A percentile compares a stretch with the other conserved stretches of the same genome.
phyloP scores from a whole-genome alignment of 2,113 vertebrate species.

The Cettia cetti region DNA sequence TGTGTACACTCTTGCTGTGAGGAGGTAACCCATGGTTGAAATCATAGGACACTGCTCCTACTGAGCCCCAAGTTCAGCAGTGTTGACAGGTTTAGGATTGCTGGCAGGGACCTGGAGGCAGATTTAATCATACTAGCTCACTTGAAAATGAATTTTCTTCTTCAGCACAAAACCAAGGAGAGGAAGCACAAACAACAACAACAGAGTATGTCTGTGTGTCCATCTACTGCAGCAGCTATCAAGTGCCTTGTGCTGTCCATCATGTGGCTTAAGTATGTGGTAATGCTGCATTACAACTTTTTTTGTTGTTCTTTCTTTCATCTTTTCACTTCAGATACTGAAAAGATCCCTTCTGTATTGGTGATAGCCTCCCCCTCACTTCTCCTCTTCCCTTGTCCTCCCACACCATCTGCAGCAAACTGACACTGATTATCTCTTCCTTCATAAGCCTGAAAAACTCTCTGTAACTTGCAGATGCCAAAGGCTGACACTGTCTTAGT shows the following conservation, averaged over 20 bases:
- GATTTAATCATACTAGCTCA: not conserved
- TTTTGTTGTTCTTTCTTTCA: constrained; percentile 8
- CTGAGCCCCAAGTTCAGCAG: not conserved
- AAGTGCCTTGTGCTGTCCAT: not conserved
- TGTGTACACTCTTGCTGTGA: rapidly evolving
- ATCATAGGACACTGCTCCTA: not conserved
- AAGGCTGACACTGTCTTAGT: constrained; percentile 9
- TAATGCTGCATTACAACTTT: not conserved
- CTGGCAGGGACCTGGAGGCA: not conserved
- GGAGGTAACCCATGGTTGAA: not conserved
- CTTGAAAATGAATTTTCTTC: not conserved
- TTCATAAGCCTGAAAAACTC: not conserved
- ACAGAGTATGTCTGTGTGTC: not conserved
- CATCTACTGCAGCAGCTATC: not conserved
- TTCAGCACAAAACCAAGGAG: not conserved
- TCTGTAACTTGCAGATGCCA: constrained; percentile 34
- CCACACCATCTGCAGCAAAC: not conserved
- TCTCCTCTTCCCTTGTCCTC: not conserved
- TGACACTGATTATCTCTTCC: not conserved
- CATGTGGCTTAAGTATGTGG: not conserved
- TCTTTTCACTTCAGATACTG: constrained; percentile 25
- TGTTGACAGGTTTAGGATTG: not conserved
- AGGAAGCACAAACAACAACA: not conserved
- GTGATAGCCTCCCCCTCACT: not conserved
- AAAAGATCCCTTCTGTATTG: not conserved